These are phyloP conservation scores for Actinostola sp. DNA, from an alignment of 92 coral and sea anemone genomes.

Conservation along the genomic window DNA sequence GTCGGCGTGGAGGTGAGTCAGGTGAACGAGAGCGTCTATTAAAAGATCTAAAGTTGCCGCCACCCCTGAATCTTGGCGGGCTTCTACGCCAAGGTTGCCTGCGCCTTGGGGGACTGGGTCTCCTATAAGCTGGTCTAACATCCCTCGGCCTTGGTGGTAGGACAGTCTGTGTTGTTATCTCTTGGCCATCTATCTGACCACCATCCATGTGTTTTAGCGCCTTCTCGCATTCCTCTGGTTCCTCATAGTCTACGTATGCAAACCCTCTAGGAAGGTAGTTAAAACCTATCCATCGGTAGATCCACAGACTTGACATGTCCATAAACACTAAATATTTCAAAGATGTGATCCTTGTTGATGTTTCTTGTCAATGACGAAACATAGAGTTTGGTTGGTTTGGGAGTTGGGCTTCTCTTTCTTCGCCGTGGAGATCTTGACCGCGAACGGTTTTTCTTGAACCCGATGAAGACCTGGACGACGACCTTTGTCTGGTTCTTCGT, in stretches of 20 bases:
- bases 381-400: conserved; percentile 86
- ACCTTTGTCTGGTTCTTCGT: conserved; percentile 68
- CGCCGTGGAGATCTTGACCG: conserved; percentile 83
- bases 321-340: conserved; percentile 93
- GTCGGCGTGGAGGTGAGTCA: conserved; percentile 75
- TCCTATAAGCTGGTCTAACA: conserved; percentile 77
- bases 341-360: conserved; percentile 93
- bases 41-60: conserved; percentile 76
- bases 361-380: conserved; percentile 90
- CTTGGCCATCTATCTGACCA: conserved; percentile 98
- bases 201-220: conserved; percentile 99
- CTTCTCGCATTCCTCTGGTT: conserved; percentile 78
- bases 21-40: conserved; percentile 90
- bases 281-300: conserved; percentile 87
- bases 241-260: conserved; percentile 93
- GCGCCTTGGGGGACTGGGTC: conserved; percentile 82
- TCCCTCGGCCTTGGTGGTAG: conserved; percentile 89
- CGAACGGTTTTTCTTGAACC: conserved; percentile 58
- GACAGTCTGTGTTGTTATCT: conserved; percentile 83
- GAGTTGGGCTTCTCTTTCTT: conserved; percentile 92
- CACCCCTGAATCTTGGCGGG: conserved; percentile 92
- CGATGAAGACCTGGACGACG: conserved; percentile 82
- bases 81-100: conserved; percentile 88
- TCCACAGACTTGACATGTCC: conserved; percentile 93
- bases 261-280: conserved; percentile 87